Base-by-base conservation (phyloP, 2,113 vertebrate genomes). In the Nannobrachium achirus region DNA sequence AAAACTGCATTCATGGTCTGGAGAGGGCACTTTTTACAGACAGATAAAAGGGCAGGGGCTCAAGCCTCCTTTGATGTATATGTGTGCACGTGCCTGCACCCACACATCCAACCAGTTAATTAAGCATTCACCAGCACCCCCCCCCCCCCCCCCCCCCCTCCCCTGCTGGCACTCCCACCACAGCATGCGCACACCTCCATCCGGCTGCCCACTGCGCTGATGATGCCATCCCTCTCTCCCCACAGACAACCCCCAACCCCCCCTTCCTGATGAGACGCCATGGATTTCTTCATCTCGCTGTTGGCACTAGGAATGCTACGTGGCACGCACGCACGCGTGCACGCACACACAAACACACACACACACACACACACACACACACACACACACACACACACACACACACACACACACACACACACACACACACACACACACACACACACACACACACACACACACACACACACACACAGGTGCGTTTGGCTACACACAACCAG, bases 401-500 rank as follows among this genome's bases (percentile, higher is more conserved):
- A 41, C 38, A 15, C 20, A 56, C 20, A 8, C 44, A 4, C 44
- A 14, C 44, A 4, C 44, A 14, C 44, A 46, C 44, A 46, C 15
- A 56, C 20, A 39, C 8, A 56, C 25, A 20, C 66, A 50, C 67
- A 58, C 33, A 72, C 66, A 75, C 42, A 66, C 51, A 42, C 62
- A 40, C 44, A 51, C n/a, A 55, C 75, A 59, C 75, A 51, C 10
- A 0, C 15, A 44, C 38, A 40, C 38, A 41, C 56, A 33, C 59
- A 25, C 42, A 20, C 59, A 25, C 44, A 14, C 10, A 33, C 53
- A 46, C 73, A 76, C 63, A 57, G 76, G 63, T 80, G 25, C 25
- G 25, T 4, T 25, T 25, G 84, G 84, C 81, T 83, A 85, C 78
- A 73, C 66, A 86, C 82, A 77, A 75, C 72, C 79, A 74, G 63